These are phyloP conservation scores for Microcebus murinus DNA, from an alignment of 2,113 vertebrate species.

Conservation along the genomic window DNA sequence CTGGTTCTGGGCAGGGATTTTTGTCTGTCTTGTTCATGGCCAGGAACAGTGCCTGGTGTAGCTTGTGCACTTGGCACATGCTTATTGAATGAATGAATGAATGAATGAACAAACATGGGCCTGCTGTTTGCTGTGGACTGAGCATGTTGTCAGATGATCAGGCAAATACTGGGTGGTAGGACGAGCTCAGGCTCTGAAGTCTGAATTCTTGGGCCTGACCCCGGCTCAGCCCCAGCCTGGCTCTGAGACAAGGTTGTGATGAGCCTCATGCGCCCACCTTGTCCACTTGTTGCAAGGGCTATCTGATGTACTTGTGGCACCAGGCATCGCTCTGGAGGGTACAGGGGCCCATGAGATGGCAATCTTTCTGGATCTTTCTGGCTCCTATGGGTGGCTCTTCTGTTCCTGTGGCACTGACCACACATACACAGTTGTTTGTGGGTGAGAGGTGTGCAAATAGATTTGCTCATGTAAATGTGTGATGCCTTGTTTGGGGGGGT, in stretches of 20 bases:
- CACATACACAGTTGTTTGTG: neutral
- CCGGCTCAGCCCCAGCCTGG: neutral
- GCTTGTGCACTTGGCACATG: neutral
- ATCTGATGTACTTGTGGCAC: rapidly evolving
- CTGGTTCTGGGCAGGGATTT: neutral
- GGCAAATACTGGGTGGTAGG: neutral
- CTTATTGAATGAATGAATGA: neutral
- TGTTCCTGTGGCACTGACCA: neutral
- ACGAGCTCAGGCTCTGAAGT: neutral
- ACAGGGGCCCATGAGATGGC: neutral
- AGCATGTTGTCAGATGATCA: neutral
- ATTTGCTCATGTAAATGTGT: neutral
- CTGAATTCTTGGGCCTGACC: too few relatives aligned
- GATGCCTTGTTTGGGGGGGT: neutral
- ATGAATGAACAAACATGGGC: neutral
- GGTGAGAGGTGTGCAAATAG: neutral
- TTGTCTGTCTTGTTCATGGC: neutral
- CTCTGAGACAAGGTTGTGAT: neutral
- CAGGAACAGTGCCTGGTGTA: neutral
- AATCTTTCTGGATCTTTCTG: neutral
- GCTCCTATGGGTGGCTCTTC: neutral
- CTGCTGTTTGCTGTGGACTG: neutral
- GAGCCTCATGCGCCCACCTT: neutral
- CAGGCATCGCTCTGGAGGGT: neutral
- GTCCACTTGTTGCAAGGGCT: neutral